phyloP scores from a whole-genome alignment of 92 coral and sea anemone species.

The Phenganax marumi region DNA sequence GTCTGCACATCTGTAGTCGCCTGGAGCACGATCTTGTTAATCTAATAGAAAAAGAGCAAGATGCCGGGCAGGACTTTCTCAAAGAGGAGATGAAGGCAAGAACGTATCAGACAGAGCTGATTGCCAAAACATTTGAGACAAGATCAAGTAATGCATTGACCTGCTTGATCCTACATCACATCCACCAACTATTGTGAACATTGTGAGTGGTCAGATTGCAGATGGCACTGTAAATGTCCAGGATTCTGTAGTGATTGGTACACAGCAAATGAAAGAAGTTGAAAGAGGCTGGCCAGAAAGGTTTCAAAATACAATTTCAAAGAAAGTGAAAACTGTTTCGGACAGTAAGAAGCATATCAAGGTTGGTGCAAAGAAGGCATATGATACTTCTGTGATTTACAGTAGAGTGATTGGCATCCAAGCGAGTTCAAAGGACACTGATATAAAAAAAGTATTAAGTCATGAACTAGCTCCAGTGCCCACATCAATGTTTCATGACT shows the following conservation, averaged over 20 bases:
- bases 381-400: slow-evolving; percentile 55
- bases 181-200: slow-evolving; percentile 45
- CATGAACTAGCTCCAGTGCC: slow-evolving; percentile 66
- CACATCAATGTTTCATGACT: slow-evolving; percentile 62
- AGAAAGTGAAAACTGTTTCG: slow-evolving; percentile 51
- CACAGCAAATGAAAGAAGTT: slow-evolving; percentile 49
- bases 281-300: slow-evolving; percentile 61
- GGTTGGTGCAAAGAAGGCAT: slow-evolving; percentile 55
- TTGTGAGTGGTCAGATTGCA: slow-evolving; percentile 62
- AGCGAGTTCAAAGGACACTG: slow-evolving; percentile 55
- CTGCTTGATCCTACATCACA: no score
- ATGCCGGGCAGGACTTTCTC: slow-evolving; percentile 38
- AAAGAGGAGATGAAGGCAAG: slow-evolving; percentile 62
- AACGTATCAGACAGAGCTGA: neutral
- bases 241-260: slow-evolving; percentile 51
- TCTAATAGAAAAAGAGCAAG: slow-evolving; percentile 40
- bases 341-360: slow-evolving; percentile 48
- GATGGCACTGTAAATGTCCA: slow-evolving; percentile 54
- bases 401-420: slow-evolving; percentile 59
- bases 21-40: slow-evolving; percentile 48
- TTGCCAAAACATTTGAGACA: no score
- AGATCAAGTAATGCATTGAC: no score
- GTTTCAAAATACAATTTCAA: slow-evolving; percentile 44
- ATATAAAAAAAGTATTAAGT: slow-evolving; percentile 45
- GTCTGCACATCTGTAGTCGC: slow-evolving; percentile 61